Percentiles rank a stretch among this genome's conserved stretches.
Evolutionary conservation across 2,888 invertebrate species (phyloP).

Genomic region (Machimus rusticus): DNA sequence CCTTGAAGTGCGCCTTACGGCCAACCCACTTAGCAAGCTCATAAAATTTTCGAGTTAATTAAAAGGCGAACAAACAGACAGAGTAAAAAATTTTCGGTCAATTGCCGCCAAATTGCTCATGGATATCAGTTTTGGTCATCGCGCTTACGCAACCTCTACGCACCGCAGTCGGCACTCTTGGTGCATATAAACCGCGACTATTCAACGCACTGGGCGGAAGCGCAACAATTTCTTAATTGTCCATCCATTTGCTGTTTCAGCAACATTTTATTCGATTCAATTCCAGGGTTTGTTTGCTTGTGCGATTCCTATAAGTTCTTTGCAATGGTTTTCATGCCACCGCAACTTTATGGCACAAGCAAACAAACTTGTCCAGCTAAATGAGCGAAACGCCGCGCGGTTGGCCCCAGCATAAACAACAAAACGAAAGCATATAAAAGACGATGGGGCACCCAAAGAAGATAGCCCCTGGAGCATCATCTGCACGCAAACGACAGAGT

Average conservation of each 20-base stretch:
- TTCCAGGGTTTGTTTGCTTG: conserved; percentile 1
- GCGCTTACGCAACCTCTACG: background rate
- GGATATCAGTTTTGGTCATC: background rate
- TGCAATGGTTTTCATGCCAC: background rate
- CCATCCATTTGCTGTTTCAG: background rate
- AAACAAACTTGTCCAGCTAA: conserved; percentile 16
- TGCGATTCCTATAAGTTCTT: background rate
- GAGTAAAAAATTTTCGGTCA: background rate
- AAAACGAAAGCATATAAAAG: background rate
- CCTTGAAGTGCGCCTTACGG: conserved; percentile 1
- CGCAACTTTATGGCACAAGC: background rate
- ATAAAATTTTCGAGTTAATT: conserved; percentile 14
- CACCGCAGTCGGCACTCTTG: background rate
- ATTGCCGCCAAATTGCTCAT: background rate
- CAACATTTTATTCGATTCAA: background rate
- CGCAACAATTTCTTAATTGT: conserved; percentile 25
- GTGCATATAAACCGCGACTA: background rate
- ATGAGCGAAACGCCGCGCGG: background rate
- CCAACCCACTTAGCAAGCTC: background rate
- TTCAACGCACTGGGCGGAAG: conserved; percentile 12
- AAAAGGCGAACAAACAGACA: conserved; percentile 1
- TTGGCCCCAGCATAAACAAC: background rate
- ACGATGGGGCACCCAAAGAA: background rate
- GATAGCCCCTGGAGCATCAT: background rate
- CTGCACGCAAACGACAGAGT: background rate